phyloP scores from a whole-genome alignment of 2,113 vertebrate species.

The Ceyx margarethae region DNA sequence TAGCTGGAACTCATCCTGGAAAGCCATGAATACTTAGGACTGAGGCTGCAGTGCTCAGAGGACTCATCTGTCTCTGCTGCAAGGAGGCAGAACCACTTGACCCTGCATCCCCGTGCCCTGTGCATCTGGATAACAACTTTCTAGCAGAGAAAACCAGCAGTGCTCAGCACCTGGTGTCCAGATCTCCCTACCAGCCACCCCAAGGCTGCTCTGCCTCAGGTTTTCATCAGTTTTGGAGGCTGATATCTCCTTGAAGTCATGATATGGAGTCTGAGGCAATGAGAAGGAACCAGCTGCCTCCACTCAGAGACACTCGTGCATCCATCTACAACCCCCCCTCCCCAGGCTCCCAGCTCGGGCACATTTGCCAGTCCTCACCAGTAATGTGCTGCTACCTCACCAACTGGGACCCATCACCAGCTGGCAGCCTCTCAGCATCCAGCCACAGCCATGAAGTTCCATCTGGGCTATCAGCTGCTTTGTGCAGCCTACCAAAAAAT shows the following conservation, averaged over 20 bases:
- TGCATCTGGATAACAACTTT: neutral
- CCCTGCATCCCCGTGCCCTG: neutral
- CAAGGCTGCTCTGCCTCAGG: neutral
- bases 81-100: rapidly evolving
- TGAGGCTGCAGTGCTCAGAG: neutral
- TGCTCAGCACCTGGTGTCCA: neutral
- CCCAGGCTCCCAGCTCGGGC: neutral
- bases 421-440: slow-evolving; percentile 22
- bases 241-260: neutral
- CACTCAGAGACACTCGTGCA: neutral
- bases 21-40: neutral
- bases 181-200: neutral
- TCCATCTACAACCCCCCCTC: neutral
- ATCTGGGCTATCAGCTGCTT: slow-evolving; percentile 31
- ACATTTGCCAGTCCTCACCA: neutral
- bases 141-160: neutral
- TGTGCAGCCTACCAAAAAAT: neutral
- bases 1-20: neutral
- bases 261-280: neutral
- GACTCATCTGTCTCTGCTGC: neutral
- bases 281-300: neutral
- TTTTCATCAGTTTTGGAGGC: neutral
- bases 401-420: neutral
- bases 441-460: neutral
- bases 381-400: neutral